Percentiles rank a stretch among this genome's conserved stretches.
Evolutionary conservation across 2,113 vertebrate species (phyloP).

Genomic region (Stomatorhinus ivindoensis): DNA sequence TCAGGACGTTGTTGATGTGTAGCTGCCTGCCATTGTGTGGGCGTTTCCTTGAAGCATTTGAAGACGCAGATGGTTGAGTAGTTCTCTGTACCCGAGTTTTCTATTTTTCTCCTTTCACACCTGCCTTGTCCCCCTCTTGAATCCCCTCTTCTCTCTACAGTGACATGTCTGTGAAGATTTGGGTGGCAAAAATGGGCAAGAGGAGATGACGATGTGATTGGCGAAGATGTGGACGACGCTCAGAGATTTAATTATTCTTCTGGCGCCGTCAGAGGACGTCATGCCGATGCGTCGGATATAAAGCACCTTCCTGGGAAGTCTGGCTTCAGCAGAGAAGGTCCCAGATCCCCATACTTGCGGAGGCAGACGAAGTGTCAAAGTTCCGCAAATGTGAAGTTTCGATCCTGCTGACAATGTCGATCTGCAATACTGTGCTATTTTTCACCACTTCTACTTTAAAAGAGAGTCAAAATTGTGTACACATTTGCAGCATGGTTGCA

Average conservation of each 20-base stretch:
- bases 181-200: slow-evolving; percentile 63
- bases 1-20: slow-evolving; percentile 29
- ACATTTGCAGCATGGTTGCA: background rate
- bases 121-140: slow-evolving; percentile 35
- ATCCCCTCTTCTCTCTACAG: slow-evolving; percentile 60
- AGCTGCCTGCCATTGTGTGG: slow-evolving; percentile 29
- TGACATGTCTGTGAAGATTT: slow-evolving; percentile 91
- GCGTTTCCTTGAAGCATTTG: slow-evolving; percentile 28
- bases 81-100: background rate
- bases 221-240: slow-evolving; percentile 2
- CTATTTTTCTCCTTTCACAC: slow-evolving; percentile 28
- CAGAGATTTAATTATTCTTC: background rate
- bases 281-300: background rate
- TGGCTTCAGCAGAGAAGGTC: background rate
- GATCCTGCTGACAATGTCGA: background rate
- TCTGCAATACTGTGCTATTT: background rate
- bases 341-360: background rate
- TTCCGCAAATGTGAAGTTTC: background rate
- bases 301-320: background rate
- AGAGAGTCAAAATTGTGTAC: slow-evolving; percentile 2
- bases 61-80: slow-evolving; percentile 16
- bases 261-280: background rate
- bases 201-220: slow-evolving; percentile 52
- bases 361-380: background rate
- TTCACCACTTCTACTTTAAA: background rate